A percentile compares a stretch with the other conserved stretches of the same genome.
Evolutionary conservation across 2,113 vertebrate genomes (phyloP).

Genomic region (Ciconia maguari): DNA sequence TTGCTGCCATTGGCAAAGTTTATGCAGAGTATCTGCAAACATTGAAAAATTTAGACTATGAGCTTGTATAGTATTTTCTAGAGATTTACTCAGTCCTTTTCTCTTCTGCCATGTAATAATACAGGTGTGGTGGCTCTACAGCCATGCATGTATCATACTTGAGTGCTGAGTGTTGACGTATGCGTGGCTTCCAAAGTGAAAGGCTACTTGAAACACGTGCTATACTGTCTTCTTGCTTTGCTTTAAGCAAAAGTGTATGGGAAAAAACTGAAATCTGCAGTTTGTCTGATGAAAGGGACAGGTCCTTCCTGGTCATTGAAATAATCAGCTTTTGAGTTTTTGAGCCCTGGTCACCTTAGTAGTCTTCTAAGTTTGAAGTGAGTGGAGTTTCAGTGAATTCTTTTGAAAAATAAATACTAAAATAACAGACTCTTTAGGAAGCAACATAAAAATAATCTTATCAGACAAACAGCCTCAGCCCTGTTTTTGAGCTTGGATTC

Average conservation of each 20-base stretch:
- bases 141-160: background rate
- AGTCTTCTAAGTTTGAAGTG: background rate
- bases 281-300: background rate
- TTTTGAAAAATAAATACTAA: background rate
- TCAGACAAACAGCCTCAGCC: background rate
- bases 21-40: background rate
- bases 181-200: background rate
- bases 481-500: background rate
- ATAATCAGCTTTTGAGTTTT: background rate
- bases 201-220: background rate
- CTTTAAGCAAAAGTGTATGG: background rate
- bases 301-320: background rate
- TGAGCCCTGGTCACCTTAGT: background rate
- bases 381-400: background rate
- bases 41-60: background rate
- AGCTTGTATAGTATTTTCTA: background rate
- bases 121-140: background rate
- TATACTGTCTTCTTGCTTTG: background rate
- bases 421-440: background rate
- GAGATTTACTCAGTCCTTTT: background rate
- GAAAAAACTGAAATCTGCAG: background rate
- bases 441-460: background rate
- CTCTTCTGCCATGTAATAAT: background rate
- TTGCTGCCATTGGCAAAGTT: background rate
- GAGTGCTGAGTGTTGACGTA: background rate